Evolutionary conservation across 2,888 invertebrate species (phyloP).

Genomic region (Tetranychus piercei): DNA sequence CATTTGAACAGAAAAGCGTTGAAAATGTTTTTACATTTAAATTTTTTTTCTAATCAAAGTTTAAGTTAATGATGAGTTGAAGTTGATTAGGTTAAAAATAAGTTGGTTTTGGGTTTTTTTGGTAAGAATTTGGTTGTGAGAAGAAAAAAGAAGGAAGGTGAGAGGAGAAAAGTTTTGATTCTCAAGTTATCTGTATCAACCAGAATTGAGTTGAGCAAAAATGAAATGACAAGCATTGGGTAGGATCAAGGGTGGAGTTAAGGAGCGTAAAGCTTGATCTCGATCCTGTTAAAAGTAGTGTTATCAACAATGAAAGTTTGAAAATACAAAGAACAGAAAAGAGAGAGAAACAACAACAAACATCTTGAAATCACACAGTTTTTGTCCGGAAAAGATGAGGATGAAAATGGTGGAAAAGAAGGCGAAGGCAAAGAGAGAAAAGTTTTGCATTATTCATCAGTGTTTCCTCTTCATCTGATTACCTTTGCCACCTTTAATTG

Average conservation of each 20-base stretch:
- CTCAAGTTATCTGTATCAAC: neutral
- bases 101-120: too few relatives aligned
- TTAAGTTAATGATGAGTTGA: too few relatives aligned
- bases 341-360: too few relatives aligned
- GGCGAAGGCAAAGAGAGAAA: neutral
- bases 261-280: too few relatives aligned
- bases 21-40: too few relatives aligned
- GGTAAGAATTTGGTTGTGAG: too few relatives aligned
- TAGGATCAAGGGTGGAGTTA: neutral
- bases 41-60: too few relatives aligned
- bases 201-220: neutral
- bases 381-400: neutral
- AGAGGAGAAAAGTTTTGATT: neutral
- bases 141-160: too few relatives aligned
- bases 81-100: too few relatives aligned
- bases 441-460: neutral
- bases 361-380: neutral
- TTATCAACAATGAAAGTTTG: neutral
- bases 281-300: neutral
- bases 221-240: neutral
- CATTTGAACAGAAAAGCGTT: too few relatives aligned
- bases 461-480: slow-evolving; percentile 7
- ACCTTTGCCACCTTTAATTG: slow-evolving; percentile 7
- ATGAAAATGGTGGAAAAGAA: neutral
- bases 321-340: too few relatives aligned